Evolutionary conservation across 2,888 invertebrate genomes (phyloP).

Genomic region (Leucania comma): DNA sequence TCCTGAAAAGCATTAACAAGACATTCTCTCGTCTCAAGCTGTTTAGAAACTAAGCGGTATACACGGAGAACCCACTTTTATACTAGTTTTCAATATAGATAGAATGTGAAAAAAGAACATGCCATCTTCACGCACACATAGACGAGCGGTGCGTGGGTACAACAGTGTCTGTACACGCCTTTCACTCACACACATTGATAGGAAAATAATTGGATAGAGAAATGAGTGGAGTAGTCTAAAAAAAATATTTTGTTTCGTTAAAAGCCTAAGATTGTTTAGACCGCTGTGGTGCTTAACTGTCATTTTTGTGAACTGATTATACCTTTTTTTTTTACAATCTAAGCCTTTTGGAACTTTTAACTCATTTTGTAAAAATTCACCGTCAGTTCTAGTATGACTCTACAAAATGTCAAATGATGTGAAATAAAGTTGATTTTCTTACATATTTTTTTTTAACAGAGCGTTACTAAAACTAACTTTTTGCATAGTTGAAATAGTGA

Average conservation of each 20-base stretch:
- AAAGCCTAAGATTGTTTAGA: background rate
- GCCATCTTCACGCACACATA: constrained; percentile 80
- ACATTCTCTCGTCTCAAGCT: constrained; percentile 64
- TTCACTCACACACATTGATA: constrained; percentile 82
- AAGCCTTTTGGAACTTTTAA: too few species aligned
- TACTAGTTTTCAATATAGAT: constrained; percentile 83
- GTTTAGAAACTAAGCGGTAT: constrained; percentile 81
- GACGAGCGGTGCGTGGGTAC: constrained; percentile 69
- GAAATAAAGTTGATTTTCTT: too few species aligned
- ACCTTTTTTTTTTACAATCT: too few species aligned
- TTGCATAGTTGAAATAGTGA: too few species aligned
- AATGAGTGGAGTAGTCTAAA: constrained; percentile 66
- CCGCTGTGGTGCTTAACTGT: too few species aligned
- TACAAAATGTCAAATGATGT: too few species aligned
- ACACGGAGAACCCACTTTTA: constrained; percentile 79
- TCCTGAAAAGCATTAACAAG: constrained; percentile 69
- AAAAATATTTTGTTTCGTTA: background rate
- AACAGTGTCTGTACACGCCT: constrained; percentile 80
- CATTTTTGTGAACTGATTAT: too few species aligned
- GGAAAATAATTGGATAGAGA: constrained; percentile 64
- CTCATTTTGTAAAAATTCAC: too few species aligned
- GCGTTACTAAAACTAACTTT: too few species aligned
- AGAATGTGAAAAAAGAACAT: constrained; percentile 79
- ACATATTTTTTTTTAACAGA: too few species aligned
- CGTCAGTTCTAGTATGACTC: too few species aligned